These are phyloP conservation scores for Xylocampa areola DNA, from an alignment of 2,888 invertebrate genomes.

Conservation along the genomic window DNA sequence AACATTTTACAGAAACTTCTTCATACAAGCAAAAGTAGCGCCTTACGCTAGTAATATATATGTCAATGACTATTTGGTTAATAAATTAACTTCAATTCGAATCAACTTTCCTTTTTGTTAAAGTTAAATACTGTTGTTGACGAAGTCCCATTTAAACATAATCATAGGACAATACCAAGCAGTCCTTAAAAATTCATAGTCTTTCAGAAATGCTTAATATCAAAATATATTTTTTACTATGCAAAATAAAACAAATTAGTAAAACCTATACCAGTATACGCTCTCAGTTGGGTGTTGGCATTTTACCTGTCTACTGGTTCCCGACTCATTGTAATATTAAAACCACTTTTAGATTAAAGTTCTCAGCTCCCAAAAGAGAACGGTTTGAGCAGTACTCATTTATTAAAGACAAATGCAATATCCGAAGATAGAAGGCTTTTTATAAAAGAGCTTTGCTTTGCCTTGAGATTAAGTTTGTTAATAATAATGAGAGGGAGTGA, in stretches of 20 bases:
- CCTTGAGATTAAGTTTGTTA: conserved; percentile 2
- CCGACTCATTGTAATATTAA: conserved; percentile 47
- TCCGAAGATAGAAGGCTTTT: conserved; percentile 25
- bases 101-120: no score
- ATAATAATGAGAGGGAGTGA: no score
- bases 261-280: conserved; percentile 34
- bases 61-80: no score
- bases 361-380: conserved; percentile 46
- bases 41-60: no score
- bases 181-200: background rate
- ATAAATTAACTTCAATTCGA: no score
- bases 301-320: conserved; percentile 32
- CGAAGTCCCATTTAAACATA: no score
- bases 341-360: conserved; percentile 50
- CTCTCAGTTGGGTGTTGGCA: conserved; percentile 41
- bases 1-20: no score
- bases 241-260: conserved; percentile 20
- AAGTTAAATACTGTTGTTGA: no score
- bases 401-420: conserved; percentile 39
- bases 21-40: no score
- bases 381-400: conserved; percentile 33
- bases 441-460: conserved; percentile 5
- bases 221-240: conserved; percentile 20
- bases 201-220: conserved; percentile 6
- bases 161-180: no score